Evolutionary conservation across 2,888 invertebrate genomes (phyloP).

Genomic region (Parnassius glacialis): DNA sequence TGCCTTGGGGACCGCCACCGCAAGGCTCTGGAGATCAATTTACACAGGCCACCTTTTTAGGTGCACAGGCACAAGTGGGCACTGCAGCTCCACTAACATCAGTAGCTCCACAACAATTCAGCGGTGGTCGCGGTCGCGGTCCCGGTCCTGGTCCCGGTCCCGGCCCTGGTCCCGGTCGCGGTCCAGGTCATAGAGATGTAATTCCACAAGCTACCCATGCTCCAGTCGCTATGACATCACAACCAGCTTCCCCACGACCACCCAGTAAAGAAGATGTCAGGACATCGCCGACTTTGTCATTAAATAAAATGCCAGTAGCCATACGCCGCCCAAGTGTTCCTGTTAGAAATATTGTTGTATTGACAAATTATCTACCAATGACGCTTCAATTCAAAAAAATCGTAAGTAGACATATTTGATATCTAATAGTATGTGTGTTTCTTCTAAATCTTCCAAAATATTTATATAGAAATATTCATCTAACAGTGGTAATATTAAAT

Average conservation of each 20-base stretch:
- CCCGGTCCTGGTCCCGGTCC: too few relatives aligned
- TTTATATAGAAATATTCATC: too few relatives aligned
- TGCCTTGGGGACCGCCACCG: background rate
- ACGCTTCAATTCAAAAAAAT: conserved; percentile 67
- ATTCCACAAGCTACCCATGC: background rate
- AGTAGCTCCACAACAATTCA: too few relatives aligned
- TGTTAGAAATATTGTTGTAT: conserved; percentile 51
- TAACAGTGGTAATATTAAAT: too few relatives aligned
- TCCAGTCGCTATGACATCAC: conserved; percentile 9
- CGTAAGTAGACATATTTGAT: conserved; percentile 46
- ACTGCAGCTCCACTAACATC: too few relatives aligned
- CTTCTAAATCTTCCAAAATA: background rate
- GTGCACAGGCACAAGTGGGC: too few relatives aligned
- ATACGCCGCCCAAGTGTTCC: conserved; percentile 56
- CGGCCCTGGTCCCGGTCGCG: too few relatives aligned
- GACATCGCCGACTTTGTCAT: background rate
- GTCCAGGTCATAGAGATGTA: too few relatives aligned
- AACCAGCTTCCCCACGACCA: background rate
- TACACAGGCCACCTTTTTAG: too few relatives aligned
- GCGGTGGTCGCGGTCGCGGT: too few relatives aligned
- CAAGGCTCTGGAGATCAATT: background rate
- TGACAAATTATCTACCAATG: conserved; percentile 85
- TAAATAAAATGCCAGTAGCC: conserved; percentile 54
- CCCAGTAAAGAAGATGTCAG: background rate
- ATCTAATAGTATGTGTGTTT: background rate